Evolutionary conservation across 2,797 vertebrate genomes (phyloP).

Genomic region (Sebastiscus tertius): DNA sequence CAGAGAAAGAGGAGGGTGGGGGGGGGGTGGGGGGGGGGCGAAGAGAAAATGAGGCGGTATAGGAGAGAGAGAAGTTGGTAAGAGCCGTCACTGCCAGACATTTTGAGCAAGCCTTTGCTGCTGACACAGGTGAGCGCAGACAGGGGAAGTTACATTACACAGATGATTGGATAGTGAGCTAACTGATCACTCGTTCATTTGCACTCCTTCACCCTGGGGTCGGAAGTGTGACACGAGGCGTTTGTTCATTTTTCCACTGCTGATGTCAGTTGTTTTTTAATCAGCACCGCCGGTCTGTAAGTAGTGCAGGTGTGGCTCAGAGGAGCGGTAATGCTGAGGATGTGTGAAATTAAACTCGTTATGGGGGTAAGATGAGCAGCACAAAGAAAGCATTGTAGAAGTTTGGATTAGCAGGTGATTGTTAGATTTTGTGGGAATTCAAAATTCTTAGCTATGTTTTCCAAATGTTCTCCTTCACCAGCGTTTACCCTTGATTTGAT

Average conservation of each 20-base stretch:
- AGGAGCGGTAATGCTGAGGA: constrained; percentile 69
- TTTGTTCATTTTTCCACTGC: constrained; percentile 80
- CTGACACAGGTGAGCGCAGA: constrained; percentile 66
- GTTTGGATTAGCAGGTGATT: constrained; percentile 30
- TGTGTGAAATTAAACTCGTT: constrained; percentile 71
- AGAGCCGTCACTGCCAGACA: constrained; percentile 58
- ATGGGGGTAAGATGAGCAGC: constrained; percentile 49
- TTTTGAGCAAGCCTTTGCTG: constrained; percentile 55
- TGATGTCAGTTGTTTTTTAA: constrained; percentile 81
- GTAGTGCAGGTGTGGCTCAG: constrained; percentile 78
- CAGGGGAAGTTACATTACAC: constrained; percentile 52
- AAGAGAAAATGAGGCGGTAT: not conserved
- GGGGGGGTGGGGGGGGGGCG: too few species aligned
- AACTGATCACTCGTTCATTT: constrained; percentile 81
- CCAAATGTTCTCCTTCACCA: not conserved
- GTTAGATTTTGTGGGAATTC: not conserved
- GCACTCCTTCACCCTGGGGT: constrained; percentile 79
- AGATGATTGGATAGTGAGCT: constrained; percentile 62
- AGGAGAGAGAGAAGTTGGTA: constrained; percentile 18
- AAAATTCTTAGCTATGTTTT: not conserved
- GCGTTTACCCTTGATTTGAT: not conserved
- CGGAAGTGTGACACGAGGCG: constrained; percentile 77
- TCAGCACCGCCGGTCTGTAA: constrained; percentile 73
- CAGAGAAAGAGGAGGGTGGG: not conserved
- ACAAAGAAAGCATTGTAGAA: constrained; percentile 32